phyloP scores from a whole-genome alignment of 2,888 invertebrate species.

The Ceraclea dissimilis region DNA sequence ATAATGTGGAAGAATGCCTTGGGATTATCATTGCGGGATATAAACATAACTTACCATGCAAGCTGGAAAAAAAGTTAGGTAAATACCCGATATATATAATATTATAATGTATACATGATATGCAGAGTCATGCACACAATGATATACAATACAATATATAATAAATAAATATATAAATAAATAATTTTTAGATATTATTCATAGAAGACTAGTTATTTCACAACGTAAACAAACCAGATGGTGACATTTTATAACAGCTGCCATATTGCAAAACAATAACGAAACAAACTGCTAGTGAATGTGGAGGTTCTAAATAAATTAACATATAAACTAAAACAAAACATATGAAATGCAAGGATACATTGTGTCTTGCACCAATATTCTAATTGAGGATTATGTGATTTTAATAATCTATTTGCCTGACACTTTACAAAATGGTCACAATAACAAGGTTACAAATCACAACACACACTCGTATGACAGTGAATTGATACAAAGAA shows the following conservation, averaged over 20 bases:
- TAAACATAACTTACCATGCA: conserved; percentile 16
- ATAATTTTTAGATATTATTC: neutral
- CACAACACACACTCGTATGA: too few species aligned
- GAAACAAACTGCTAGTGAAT: conserved; percentile 6
- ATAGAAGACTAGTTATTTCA: neutral
- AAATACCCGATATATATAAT: too few species aligned
- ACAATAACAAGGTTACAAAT: too few species aligned
- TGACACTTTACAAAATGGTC: too few species aligned
- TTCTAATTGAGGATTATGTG: too few species aligned
- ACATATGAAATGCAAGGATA: conserved; percentile 15
- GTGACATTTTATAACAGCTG: conserved; percentile 5
- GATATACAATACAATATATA: neutral
- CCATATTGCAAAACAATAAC: conserved; percentile 12
- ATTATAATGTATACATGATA: neutral
- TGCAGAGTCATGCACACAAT: conserved; percentile 13
- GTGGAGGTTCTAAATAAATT: conserved; percentile 7
- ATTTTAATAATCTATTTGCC: too few species aligned
- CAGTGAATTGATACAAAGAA: too few species aligned
- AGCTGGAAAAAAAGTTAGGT: conserved; percentile 12
- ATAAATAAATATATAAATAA: too few species aligned
- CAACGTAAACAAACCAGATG: conserved; percentile 2
- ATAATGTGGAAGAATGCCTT: too few species aligned
- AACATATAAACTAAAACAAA: conserved; percentile 10
- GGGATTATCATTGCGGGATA: neutral
- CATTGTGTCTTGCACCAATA: too few species aligned